Evolutionary conservation across 2,888 invertebrate species (phyloP).

Genomic region (Hypomecis punctinalis): DNA sequence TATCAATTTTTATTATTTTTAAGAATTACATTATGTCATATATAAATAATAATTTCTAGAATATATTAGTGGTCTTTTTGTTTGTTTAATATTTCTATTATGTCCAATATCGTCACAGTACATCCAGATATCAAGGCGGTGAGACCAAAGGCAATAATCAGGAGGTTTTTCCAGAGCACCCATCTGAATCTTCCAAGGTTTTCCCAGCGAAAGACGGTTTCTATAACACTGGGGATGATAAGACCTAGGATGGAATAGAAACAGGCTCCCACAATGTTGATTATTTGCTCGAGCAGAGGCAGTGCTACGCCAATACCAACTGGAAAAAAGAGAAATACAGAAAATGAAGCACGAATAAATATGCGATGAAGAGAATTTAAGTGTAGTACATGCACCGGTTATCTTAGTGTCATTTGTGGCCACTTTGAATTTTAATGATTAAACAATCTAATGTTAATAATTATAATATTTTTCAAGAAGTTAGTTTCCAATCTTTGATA

Average conservation of each 20-base stretch:
- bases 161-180: constrained; percentile 88
- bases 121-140: constrained; percentile 88
- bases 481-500: no score
- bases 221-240: constrained; percentile 89
- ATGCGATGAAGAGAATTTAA: no score
- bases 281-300: constrained; percentile 78
- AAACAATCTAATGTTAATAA: no score
- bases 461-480: no score
- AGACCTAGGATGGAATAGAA: constrained; percentile 90
- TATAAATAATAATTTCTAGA: no score
- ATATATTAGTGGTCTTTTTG: constrained; percentile 28
- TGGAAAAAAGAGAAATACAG: constrained; percentile 50
- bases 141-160: constrained; percentile 86
- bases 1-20: no score
- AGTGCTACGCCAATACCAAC: constrained; percentile 79
- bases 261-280: constrained; percentile 79
- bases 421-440: no score
- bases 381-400: no score
- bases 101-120: constrained; percentile 74
- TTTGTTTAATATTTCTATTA: constrained; percentile 62
- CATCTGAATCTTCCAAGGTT: constrained; percentile 88
- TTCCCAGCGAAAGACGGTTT: constrained; percentile 89
- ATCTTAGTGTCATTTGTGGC: no score
- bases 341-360: no score
- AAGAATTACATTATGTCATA: no score